These are phyloP conservation scores for Polydrusus tereticollis DNA, from an alignment of 2,888 invertebrate species.

Conservation along the genomic window DNA sequence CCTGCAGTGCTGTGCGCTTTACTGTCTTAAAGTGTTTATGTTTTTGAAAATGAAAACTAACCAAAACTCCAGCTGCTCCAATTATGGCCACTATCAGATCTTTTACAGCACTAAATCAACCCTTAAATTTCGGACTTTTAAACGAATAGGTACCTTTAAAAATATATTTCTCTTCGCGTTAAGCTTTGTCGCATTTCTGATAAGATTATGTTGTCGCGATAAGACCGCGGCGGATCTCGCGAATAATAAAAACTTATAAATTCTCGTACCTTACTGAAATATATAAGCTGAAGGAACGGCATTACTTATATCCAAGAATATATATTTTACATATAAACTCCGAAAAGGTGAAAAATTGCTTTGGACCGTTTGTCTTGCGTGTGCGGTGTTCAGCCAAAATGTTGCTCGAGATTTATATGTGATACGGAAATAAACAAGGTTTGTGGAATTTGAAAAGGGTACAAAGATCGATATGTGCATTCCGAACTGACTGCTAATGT, in stretches of 20 bases:
- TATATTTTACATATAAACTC: conserved; percentile 41
- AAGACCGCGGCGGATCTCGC: conserved; percentile 33
- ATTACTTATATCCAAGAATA: conserved; percentile 28
- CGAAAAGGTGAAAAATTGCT: conserved; percentile 41
- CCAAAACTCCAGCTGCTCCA: too few species aligned
- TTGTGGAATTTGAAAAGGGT: conserved; percentile 16
- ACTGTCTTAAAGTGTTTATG: too few species aligned
- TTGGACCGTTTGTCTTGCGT: conserved; percentile 36
- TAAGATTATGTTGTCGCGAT: neutral
- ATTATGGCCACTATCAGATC: too few species aligned
- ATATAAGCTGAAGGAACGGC: conserved; percentile 32
- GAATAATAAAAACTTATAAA: conserved; percentile 41
- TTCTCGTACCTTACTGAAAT: conserved; percentile 34
- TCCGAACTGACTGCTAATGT: conserved; percentile 12
- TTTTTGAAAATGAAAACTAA: too few species aligned
- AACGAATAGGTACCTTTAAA: too few species aligned
- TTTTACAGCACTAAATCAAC: too few species aligned
- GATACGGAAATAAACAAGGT: conserved; percentile 20
- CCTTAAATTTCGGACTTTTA: too few species aligned
- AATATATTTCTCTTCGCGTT: too few species aligned
- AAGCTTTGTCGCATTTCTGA: neutral
- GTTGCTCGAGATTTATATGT: conserved; percentile 24
- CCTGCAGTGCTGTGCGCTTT: too few species aligned
- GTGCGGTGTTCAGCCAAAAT: conserved; percentile 30
- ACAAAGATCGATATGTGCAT: conserved; percentile 18